A percentile compares a stretch with the other conserved stretches of the same genome.
Evolutionary conservation across 2,113 vertebrate species (phyloP).

Genomic region (Burhinus bistriatus): DNA sequence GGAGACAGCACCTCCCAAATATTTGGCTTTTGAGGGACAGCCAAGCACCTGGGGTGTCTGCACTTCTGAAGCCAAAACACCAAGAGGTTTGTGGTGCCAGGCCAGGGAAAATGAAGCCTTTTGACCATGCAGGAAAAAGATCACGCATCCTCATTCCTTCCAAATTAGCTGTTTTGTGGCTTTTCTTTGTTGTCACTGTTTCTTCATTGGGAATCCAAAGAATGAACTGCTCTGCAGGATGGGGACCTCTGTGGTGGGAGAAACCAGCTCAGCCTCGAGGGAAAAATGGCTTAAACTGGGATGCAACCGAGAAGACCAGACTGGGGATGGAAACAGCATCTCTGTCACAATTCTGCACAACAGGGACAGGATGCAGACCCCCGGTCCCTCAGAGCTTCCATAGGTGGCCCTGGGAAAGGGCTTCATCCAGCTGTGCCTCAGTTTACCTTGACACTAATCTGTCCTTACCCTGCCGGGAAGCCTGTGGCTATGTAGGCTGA

Average conservation of each 20-base stretch:
- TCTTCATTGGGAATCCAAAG: background rate
- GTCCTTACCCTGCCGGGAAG: fast-evolving
- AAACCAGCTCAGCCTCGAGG: background rate
- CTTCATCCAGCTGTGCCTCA: background rate
- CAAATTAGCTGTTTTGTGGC: background rate
- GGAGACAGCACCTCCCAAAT: background rate
- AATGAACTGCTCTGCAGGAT: background rate
- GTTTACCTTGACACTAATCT: background rate
- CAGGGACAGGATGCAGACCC: background rate
- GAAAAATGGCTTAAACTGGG: background rate
- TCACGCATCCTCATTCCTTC: background rate
- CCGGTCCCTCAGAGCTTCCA: background rate
- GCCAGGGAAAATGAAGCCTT: background rate
- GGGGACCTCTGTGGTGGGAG: background rate
- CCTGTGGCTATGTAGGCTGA: background rate
- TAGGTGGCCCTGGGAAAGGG: background rate
- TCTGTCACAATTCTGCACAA: fast-evolving
- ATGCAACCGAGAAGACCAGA: background rate
- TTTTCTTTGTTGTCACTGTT: background rate
- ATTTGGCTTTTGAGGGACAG: background rate
- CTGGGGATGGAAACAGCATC: background rate
- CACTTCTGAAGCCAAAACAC: background rate
- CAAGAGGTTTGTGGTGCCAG: fast-evolving
- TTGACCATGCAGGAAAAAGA: background rate
- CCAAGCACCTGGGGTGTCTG: background rate